A percentile compares a stretch with the other conserved stretches of the same genome.
Evolutionary conservation across 2,888 invertebrate genomes (phyloP).

Genomic region (Panorpa germanica): DNA sequence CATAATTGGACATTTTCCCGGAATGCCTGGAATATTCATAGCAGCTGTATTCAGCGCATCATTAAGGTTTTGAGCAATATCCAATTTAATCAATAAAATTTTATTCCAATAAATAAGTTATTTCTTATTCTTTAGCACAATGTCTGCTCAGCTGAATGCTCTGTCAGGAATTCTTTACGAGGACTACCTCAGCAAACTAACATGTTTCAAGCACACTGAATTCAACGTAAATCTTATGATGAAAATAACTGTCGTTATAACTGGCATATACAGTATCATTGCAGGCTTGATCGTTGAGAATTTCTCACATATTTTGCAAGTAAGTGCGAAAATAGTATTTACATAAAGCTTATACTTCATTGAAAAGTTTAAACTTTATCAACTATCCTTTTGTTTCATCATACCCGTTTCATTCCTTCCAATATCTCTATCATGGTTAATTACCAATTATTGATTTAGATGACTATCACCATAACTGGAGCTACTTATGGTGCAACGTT

Average conservation of each 20-base stretch:
- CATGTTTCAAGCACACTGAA: conserved; percentile 22
- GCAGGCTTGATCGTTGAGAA: conserved; percentile 25
- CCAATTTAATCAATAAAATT: neutral
- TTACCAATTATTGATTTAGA: too few relatives aligned
- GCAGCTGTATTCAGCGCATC: conserved; percentile 41
- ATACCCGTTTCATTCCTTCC: too few relatives aligned
- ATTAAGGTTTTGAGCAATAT: conserved; percentile 20
- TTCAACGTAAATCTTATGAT: conserved; percentile 27
- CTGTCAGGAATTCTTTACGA: conserved; percentile 33
- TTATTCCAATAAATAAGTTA: neutral
- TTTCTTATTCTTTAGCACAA: conserved; percentile 24
- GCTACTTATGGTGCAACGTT: conserved; percentile 37
- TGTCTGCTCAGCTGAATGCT: conserved; percentile 35
- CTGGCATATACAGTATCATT: conserved; percentile 38
- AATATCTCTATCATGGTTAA: too few relatives aligned
- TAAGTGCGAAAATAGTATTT: too few relatives aligned
- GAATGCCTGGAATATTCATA: conserved; percentile 38
- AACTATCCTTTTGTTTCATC: too few relatives aligned
- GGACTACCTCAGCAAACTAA: conserved; percentile 29
- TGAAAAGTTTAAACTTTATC: too few relatives aligned
- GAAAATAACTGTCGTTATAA: conserved; percentile 22
- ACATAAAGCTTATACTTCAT: too few relatives aligned
- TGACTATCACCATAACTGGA: conserved; percentile 25
- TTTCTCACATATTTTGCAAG: conserved; percentile 29
- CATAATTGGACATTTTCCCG: conserved; percentile 26